Conservation (phyloP, 1,140 invertebrate genomes). For the Drosophila bocqueti region DNA sequence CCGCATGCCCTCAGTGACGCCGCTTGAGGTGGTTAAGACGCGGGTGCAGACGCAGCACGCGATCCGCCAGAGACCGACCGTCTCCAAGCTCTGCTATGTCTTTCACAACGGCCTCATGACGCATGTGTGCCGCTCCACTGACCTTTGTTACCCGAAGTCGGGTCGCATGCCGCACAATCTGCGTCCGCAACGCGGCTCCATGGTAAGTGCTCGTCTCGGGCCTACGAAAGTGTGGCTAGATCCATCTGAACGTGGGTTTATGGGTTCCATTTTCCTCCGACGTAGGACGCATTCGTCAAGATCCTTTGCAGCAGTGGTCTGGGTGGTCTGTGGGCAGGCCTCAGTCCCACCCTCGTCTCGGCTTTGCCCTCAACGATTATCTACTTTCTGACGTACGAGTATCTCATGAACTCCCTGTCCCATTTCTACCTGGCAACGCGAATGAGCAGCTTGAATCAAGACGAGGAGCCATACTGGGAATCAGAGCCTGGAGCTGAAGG, state of each 20-base stretch:
- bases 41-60: slow-evolving; percentile 95
- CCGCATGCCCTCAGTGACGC: slow-evolving; percentile 91
- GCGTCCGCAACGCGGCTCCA: slow-evolving; percentile 94
- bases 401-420: slow-evolving; percentile 89
- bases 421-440: slow-evolving; percentile 85
- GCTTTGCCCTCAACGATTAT: slow-evolving; percentile 98
- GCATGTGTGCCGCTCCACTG: slow-evolving; percentile 92
- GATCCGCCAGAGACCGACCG: slow-evolving; percentile 93
- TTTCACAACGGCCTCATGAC: slow-evolving; percentile 99
- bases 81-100: slow-evolving; percentile 95
- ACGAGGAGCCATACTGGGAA: background rate
- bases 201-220: slow-evolving; percentile 87
- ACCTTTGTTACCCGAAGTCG: slow-evolving; percentile 87
- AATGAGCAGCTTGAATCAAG: background rate
- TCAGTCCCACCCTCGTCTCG: slow-evolving; percentile 97
- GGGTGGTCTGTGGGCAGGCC: slow-evolving; percentile 96
- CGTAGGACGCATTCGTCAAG: slow-evolving; percentile 97
- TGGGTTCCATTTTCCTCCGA: background rate
- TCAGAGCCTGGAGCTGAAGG: background rate
- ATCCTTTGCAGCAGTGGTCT: slow-evolving; percentile 95
- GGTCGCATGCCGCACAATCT: slow-evolving; percentile 86
- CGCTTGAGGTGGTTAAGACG: slow-evolving; percentile 99
- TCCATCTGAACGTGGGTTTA: background rate
- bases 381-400: slow-evolving; percentile 99
- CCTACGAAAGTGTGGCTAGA: background rate